These are phyloP conservation scores for Meloidogyne floridensis DNA, from an alignment of 1,140 invertebrate genomes.

Conservation along the genomic window DNA sequence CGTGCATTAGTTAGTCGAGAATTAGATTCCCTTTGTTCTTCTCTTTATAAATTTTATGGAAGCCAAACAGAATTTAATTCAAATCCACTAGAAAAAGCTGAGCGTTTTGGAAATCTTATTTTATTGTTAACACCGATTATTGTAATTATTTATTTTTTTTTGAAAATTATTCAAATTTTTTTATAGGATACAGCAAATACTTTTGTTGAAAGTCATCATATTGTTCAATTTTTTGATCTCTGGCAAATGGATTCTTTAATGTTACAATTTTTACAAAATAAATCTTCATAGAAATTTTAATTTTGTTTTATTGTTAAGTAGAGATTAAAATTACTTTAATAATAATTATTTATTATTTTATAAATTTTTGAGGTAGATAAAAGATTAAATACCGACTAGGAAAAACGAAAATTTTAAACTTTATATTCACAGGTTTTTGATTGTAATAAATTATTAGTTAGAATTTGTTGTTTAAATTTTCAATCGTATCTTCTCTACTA, in stretches of 20 bases:
- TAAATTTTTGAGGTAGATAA: too few relatives aligned
- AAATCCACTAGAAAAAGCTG: slow-evolving; percentile 38
- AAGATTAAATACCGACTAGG: not conserved
- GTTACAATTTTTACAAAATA: slow-evolving; percentile 53
- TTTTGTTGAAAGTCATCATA: slow-evolving; percentile 62
- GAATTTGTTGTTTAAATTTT: not conserved
- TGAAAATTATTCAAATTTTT: not conserved
- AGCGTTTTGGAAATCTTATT: slow-evolving; percentile 57
- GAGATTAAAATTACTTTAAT: not conserved
- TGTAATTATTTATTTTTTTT: slow-evolving; percentile 44
- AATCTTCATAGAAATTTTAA: slow-evolving; percentile 28
- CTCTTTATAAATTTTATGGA: slow-evolving; percentile 49
- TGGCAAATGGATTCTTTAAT: slow-evolving; percentile 54
- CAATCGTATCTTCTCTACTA: too few relatives aligned
- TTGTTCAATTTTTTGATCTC: slow-evolving; percentile 60
- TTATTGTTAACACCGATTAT: slow-evolving; percentile 59
- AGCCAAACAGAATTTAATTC: slow-evolving; percentile 11
- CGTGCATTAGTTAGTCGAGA: slow-evolving; percentile 41
- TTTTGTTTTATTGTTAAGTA: not conserved
- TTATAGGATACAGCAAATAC: slow-evolving; percentile 53
- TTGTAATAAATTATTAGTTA: slow-evolving; percentile 35
- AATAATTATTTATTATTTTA: too few relatives aligned
- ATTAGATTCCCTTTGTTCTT: slow-evolving; percentile 43
- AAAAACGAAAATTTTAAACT: slow-evolving; percentile 27
- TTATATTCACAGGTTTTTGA: slow-evolving; percentile 33